These are phyloP conservation scores for Mantis religiosa DNA, from an alignment of 2,888 invertebrate genomes.

Conservation along the genomic window DNA sequence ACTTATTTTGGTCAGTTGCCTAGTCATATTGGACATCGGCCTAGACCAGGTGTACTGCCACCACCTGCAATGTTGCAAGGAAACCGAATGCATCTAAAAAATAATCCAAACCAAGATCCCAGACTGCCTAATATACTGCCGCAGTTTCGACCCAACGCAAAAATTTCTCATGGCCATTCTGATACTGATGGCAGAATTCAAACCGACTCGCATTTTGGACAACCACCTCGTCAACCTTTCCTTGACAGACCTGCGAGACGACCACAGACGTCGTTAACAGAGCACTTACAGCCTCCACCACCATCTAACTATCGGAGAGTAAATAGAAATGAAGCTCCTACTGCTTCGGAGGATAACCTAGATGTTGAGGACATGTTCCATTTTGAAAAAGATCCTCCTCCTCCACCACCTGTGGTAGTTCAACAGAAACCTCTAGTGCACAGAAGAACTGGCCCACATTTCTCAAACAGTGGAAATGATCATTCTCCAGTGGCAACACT, in stretches of 20 bases:
- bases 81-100: background rate
- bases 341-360: background rate
- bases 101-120: constrained; percentile 20
- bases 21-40: background rate
- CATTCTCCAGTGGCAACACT: constrained; percentile 57
- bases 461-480: background rate
- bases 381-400: constrained; percentile 38
- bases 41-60: background rate
- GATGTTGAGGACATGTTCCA: constrained; percentile 26
- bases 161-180: constrained; percentile 49
- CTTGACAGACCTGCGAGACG: constrained; percentile 18
- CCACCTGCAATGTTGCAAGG: background rate
- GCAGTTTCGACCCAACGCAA: constrained; percentile 66
- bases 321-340: constrained; percentile 39
- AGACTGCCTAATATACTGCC: constrained; percentile 64
- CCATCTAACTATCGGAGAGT: constrained; percentile 38
- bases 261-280: constrained; percentile 35
- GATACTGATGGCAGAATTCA: constrained; percentile 18
- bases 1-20: background rate
- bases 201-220: constrained; percentile 7
- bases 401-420: constrained; percentile 46
- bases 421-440: constrained; percentile 41
- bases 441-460: constrained; percentile 25
- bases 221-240: constrained; percentile 15
- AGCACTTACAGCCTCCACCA: constrained; percentile 51